phyloP scores from a whole-genome alignment of 2,797 vertebrate genomes.

The Labroides dimidiatus region DNA sequence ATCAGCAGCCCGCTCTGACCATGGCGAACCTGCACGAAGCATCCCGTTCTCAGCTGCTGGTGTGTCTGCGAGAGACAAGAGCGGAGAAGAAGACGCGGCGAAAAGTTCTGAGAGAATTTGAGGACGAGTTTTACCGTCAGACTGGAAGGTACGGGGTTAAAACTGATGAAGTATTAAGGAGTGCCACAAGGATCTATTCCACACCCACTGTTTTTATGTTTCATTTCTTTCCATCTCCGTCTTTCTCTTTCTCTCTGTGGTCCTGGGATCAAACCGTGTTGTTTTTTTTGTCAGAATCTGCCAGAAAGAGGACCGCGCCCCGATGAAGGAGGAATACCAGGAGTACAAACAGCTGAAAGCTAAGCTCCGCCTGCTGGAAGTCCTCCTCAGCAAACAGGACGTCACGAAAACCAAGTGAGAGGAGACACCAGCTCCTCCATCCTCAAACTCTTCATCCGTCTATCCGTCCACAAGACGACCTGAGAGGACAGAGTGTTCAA shows the following conservation, averaged over 20 bases:
- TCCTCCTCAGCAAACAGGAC: conserved; percentile 96
- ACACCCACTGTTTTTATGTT: no score
- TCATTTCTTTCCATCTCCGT: no score
- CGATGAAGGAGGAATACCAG: conserved; percentile 92
- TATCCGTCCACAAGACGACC: no score
- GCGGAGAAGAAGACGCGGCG: conserved; percentile 91
- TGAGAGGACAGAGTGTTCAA: no score
- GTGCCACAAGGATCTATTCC: not conserved
- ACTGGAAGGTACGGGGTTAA: conserved; percentile 89
- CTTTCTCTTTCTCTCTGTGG: not conserved
- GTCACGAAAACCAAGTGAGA: conserved; percentile 64
- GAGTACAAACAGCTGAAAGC: conserved; percentile 97
- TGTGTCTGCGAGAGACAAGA: conserved; percentile 91
- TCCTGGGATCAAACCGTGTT: no score
- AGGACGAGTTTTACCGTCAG: conserved; percentile 93
- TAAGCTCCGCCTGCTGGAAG: conserved; percentile 93
- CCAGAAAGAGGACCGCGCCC: conserved; percentile 92
- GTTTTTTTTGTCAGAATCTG: conserved; percentile 82
- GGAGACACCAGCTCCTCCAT: not conserved
- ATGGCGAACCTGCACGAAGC: conserved; percentile 94
- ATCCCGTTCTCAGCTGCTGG: conserved; percentile 92
- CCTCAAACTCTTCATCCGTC: no score
- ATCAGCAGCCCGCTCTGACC: conserved; percentile 84
- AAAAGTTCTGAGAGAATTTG: conserved; percentile 92
- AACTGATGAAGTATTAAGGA: no score